Base-by-base conservation (phyloP, 1,140 invertebrate species). In the Nasonia giraulti region DNA sequence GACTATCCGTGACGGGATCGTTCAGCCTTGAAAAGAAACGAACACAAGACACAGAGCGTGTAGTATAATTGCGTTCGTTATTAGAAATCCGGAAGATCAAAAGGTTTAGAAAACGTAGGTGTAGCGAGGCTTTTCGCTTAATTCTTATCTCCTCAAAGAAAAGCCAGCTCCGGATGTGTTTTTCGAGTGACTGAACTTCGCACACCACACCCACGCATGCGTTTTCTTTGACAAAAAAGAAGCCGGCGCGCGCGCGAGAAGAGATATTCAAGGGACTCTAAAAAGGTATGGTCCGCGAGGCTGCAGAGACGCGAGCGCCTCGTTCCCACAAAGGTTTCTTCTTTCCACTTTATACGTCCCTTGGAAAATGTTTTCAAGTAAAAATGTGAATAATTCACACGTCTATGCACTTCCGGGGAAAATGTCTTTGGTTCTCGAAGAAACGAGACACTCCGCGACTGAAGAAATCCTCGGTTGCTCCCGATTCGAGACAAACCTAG, bases 161-260 rank as follows among this genome's bases (percentile, higher is more conserved):
- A 79, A 23, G 14, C 55, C 74, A 62, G 66, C 37, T 74, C 62
- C 23, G 8, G 76, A 47, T 78, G 44, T 73, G 66, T 79, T 78
- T 83, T 84, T 78, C 76, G 44, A 78, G 66, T 68, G 82, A 71
- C 74, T 84, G 76, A 84, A 84, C 68, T 79, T 79, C 31, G 40
- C 77, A 31, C 68, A 27, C 77, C 20, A 17, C 20, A n/a, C 14
- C 14, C 47, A n/a, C 55, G 55, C 47, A 14, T 12, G 2, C 55
- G 55, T 62, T 84, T 84, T 79, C 76, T 84, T 78, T 73, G 82
- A 84, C 71, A 84, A 77, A 84, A 47, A 79, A 83, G 27, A 47
- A 27, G 27, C 27, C 27, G 27, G 55, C 12, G 47, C 5, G 23
- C 44, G 55, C 20, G 23, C 14, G 27, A 47, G 4, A 66, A 50